Conservation (phyloP, 2,113 vertebrate genomes). For the Bombycilla garrulus region DNA sequence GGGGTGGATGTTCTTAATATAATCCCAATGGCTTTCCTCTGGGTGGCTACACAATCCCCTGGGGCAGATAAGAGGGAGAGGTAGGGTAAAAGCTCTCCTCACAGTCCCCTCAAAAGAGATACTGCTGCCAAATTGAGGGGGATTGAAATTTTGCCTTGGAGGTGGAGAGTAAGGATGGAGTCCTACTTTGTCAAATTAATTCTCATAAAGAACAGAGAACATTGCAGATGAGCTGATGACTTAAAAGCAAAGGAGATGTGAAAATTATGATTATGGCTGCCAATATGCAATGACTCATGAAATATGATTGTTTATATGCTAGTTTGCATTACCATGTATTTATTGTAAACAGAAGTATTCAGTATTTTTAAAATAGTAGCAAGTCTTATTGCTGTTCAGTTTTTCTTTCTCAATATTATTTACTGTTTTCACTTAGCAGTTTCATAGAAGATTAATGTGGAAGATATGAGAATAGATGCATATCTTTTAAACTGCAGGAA, state of each 20-base stretch:
- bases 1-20: not conserved
- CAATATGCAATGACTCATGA: not conserved
- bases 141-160: not conserved
- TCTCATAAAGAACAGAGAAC: not conserved
- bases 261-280: not conserved
- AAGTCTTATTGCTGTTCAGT: not conserved
- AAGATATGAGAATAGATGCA: not conserved
- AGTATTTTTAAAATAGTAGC: not conserved
- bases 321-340: not conserved
- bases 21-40: not conserved
- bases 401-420: not conserved
- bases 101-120: not conserved
- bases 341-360: not conserved
- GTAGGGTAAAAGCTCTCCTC: not conserved
- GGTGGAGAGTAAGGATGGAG: not conserved
- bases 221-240: not conserved
- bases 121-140: not conserved
- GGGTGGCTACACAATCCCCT: too few relatives aligned
- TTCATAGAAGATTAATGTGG: not conserved
- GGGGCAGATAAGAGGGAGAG: not conserved
- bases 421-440: not conserved
- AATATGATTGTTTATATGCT: not conserved
- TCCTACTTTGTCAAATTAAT: not conserved
- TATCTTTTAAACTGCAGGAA: not conserved
- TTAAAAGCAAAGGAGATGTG: not conserved